Conservation (phyloP, 2,797 vertebrate genomes). For the Chlorospingus flavigularis region DNA sequence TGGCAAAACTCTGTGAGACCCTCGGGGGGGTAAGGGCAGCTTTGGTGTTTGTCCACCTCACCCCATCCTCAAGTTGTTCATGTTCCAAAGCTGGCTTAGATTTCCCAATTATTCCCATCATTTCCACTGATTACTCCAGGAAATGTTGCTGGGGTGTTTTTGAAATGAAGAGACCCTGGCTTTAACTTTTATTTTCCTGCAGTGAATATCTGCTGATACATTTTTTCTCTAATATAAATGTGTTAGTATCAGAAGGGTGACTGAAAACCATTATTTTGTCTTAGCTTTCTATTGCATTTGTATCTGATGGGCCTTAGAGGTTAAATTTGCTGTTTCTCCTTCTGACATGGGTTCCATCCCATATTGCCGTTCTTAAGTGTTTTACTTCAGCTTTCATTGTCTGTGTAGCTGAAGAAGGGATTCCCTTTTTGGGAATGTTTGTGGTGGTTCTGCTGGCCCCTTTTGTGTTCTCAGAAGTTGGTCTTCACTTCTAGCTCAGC, state of each 20-base stretch:
- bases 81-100: background rate
- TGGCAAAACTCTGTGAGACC: conserved; percentile 61
- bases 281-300: background rate
- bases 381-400: background rate
- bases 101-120: background rate
- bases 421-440: background rate
- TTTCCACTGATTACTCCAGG: background rate
- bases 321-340: background rate
- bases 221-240: background rate
- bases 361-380: background rate
- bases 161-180: background rate
- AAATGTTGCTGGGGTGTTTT: background rate
- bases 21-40: conserved; percentile 65
- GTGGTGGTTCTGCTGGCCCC: background rate
- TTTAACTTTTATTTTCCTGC: background rate
- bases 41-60: background rate
- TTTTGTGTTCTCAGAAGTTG: background rate
- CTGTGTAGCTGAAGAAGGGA: background rate
- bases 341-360: background rate
- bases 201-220: background rate
- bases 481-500: background rate
- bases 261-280: background rate
- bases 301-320: background rate
- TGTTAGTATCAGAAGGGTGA: background rate
- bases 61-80: background rate